Base-by-base conservation (phyloP, 2,888 invertebrate species). In the Hybos culiciformis region DNA sequence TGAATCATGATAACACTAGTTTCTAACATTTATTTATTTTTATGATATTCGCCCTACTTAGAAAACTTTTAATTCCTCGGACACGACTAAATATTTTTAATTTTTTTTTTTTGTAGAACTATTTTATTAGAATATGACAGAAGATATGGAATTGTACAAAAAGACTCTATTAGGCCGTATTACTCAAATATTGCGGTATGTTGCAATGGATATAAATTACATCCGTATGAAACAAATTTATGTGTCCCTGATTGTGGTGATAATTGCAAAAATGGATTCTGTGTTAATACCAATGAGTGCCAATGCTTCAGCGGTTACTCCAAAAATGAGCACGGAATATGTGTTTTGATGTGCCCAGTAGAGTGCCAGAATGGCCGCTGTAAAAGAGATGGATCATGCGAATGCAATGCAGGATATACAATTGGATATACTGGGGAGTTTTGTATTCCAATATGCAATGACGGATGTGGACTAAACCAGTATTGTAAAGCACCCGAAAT, bases 171-270 rank as follows among this genome's bases (percentile, higher is more conserved):
- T 21, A 36, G 21, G 14, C 7, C 19, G 8, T 36, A 36, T 21
- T 36, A 20, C 21, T 36, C 36, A 20, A n/a, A 73, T 49, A 72
- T 80, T 48, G 70, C 77, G 41, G 69, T 75, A 14, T 85, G 85
- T 56, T 85, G 84, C 55, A 69, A 71, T 1, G 83, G 83, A 19
- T 84, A 77, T 62, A 66, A 68, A 41, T 70, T 72, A 5, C 74
- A 78, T 53, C 63, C 69, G 2, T 71, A 77, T 58, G 69, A 74
- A 58, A 69, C 58, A 59, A 72, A 66, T 19, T 67, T 52, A 33
- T 71, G 70, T 50, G 49, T 57, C 31, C 67, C 71, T 0, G 54
- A 62, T 14, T 74, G 74, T 50, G n/a, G 8, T 14, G 53, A 55
- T 4, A 57, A 54, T 34, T 65, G 66, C 34, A 49, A 50, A n/a